Evolutionary conservation across 2,113 vertebrate species (phyloP).

Genomic region (Lamprotornis superbus): DNA sequence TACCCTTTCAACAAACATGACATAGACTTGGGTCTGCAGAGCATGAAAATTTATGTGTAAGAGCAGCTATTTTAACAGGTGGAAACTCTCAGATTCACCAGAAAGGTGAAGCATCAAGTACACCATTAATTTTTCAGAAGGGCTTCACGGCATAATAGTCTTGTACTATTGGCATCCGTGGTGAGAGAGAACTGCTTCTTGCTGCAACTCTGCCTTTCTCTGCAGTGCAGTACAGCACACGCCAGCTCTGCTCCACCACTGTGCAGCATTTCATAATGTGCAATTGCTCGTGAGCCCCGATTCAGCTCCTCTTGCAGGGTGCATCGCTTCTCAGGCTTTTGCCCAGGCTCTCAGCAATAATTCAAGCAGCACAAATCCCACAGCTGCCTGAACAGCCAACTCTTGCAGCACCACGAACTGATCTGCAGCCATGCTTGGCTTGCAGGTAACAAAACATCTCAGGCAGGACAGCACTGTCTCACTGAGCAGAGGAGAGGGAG

Average conservation of each 20-base stretch:
- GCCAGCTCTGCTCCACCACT: neutral
- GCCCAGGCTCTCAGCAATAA: neutral
- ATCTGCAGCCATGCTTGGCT: neutral
- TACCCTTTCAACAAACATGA: neutral
- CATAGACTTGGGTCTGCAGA: neutral
- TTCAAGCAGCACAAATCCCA: neutral
- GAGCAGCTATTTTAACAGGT: neutral
- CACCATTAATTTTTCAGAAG: neutral
- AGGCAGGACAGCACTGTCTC: neutral
- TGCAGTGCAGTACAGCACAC: constrained; percentile 21
- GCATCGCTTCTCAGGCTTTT: constrained; percentile 1
- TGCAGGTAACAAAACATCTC: neutral
- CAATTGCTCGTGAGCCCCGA: neutral
- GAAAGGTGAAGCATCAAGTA: neutral
- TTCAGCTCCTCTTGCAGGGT: constrained; percentile 15
- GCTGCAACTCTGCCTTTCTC: constrained; percentile 7
- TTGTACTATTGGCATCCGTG: neutral
- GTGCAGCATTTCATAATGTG: constrained; percentile 16
- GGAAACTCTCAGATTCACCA: neutral
- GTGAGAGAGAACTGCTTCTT: neutral
- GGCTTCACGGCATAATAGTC: neutral
- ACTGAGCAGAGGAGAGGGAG: neutral
- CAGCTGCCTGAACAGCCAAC: neutral
- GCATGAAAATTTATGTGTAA: neutral
- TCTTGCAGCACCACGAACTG: neutral